Base-by-base conservation (phyloP, 2,888 invertebrate species). In the Aspidiotus destructor region DNA sequence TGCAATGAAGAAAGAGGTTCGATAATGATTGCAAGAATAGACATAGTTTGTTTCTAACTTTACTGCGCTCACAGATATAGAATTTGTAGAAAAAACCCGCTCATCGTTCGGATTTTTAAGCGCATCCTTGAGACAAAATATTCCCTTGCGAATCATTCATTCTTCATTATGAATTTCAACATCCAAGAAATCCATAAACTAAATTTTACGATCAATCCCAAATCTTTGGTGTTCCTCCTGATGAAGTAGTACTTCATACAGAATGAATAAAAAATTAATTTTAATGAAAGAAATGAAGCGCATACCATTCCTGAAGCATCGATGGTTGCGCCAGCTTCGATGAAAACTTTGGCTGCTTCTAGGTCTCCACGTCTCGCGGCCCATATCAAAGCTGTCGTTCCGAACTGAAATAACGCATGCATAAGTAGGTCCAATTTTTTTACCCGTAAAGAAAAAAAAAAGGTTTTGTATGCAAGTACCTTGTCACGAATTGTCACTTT, bases 381-480 rank as follows among this genome's bases (percentile, higher is more conserved):
- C 95, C 97, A 98, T 54, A 97, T 90, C 53, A 99, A 80, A 8
- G 97, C 94, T 0, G 97, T 94, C 10, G 96, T 96, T 41, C 94
- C 96, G 79, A 96, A 95, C 83, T 92, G 73, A 17, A 75, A 76
- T 71, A 52, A 61, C 16, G 28, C 28, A 28, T 28, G 28, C n/a
- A 5, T 28, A 28, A 28, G 28, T 28, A 28, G 28, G 28, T 3
- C 28, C 28, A 28, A 28, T 28, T 3, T 28, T 17, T n/a, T 48
- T n/a, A 48, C 48, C 10, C 48, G 28, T 63, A 60, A 16, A 41
- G 41, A 53, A 53, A 15, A 55, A 7, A 57, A 3, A 28, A 11
- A 28, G 28, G 28, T 28, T 28, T 28, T 28, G 28, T 28, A 58
- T 42, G 9, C 17, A 60, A 73, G 72, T 76, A 84, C 85, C 78